Percentiles rank a stretch among this genome's conserved stretches.
Evolutionary conservation across 2,888 invertebrate genomes (phyloP).

Genomic region (Dendrolimus pini): DNA sequence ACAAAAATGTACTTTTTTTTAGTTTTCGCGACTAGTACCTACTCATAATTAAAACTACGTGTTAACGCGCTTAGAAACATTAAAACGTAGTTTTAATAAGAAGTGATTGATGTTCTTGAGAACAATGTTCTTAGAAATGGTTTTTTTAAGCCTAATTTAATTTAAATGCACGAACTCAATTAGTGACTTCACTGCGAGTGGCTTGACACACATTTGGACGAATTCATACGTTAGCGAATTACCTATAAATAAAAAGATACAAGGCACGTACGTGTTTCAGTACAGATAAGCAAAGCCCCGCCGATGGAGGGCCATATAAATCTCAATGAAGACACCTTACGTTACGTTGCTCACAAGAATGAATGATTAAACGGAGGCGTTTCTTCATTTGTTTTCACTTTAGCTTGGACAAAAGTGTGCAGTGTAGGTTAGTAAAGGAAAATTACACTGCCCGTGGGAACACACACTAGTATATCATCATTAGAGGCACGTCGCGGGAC

Average conservation of each 20-base stretch:
- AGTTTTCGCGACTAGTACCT: too few relatives aligned
- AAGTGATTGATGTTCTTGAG: too few relatives aligned
- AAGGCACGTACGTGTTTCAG: background rate
- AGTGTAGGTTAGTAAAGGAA: conserved; percentile 54
- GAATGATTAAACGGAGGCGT: conserved; percentile 68
- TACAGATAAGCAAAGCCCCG: conserved; percentile 20
- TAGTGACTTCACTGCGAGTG: too few relatives aligned
- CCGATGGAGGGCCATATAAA: conserved; percentile 55
- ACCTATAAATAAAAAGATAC: background rate
- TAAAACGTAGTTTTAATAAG: too few relatives aligned
- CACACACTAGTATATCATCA: conserved; percentile 63
- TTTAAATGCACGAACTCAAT: too few relatives aligned
- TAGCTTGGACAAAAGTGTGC: conserved; percentile 50
- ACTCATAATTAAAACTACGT: too few relatives aligned
- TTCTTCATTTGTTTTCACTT: conserved; percentile 72
- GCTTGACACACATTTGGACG: too few relatives aligned
- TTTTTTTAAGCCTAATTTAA: too few relatives aligned
- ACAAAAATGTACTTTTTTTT: too few relatives aligned
- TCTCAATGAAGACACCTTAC: conserved; percentile 54
- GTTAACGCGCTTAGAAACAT: too few relatives aligned
- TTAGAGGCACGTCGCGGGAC: conserved; percentile 35
- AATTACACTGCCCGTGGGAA: conserved; percentile 68
- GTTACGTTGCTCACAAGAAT: conserved; percentile 46
- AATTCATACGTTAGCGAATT: background rate
- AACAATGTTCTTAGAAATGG: too few relatives aligned